phyloP scores from a whole-genome alignment of 2,888 invertebrate genomes.

The Andrena bicolor region DNA sequence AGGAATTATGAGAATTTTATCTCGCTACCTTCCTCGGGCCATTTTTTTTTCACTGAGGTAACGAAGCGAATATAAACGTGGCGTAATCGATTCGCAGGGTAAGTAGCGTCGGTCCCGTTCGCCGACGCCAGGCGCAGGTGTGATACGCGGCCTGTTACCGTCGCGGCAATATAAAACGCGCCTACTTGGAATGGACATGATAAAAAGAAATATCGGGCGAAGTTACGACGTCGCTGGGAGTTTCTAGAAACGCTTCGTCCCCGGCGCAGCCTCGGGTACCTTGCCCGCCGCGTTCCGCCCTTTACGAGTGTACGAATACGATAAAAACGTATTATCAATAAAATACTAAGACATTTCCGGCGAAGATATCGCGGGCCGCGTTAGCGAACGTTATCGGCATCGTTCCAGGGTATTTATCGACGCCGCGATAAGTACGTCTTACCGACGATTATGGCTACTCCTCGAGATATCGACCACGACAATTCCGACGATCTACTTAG shows the following conservation, averaged over 20 bases:
- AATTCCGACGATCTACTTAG: conserved; percentile 20
- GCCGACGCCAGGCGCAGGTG: conserved; percentile 14
- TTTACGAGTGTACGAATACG: conserved; percentile 57
- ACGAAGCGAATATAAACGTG: not conserved
- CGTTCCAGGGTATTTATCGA: conserved; percentile 59
- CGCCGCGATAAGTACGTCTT: conserved; percentile 45
- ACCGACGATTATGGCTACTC: conserved; percentile 45
- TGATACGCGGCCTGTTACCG: conserved; percentile 19
- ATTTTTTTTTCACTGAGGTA: not conserved
- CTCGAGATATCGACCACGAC: conserved; percentile 38
- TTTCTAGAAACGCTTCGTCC: conserved; percentile 36
- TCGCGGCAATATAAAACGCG: conserved; percentile 11
- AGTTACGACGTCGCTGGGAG: conserved; percentile 58
- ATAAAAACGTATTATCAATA: conserved; percentile 66
- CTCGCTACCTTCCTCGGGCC: not conserved
- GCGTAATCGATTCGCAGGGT: not conserved
- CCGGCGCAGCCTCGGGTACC: conserved; percentile 22
- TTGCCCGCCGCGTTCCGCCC: conserved; percentile 27
- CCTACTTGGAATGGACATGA: conserved; percentile 37
- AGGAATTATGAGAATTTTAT: conserved; percentile 60
- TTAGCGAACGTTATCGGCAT: conserved; percentile 65
- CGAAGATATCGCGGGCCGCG: conserved; percentile 37
- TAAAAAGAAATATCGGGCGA: conserved; percentile 61
- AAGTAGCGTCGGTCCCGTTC: not conserved
- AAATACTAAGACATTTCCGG: conserved; percentile 55